Conservation (phyloP, 2,113 vertebrate genomes). For the Clarias macrocephalus region DNA sequence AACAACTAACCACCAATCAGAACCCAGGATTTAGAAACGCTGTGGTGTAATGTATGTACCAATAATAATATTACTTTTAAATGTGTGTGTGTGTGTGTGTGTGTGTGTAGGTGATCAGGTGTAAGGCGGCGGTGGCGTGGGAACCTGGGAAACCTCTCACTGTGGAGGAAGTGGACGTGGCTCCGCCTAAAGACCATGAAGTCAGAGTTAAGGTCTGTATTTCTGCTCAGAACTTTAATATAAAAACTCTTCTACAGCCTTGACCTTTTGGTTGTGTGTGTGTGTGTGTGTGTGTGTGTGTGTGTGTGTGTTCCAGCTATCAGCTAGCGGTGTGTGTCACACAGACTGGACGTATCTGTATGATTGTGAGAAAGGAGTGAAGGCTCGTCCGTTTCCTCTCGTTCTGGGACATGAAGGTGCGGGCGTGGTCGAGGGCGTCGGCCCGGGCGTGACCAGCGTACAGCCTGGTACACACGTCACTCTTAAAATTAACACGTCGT, state of each 20-base stretch:
- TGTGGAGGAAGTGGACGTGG: slow-evolving; percentile 68
- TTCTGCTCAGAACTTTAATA: background rate
- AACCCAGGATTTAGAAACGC: too few relatives aligned
- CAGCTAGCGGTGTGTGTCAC: slow-evolving; percentile 77
- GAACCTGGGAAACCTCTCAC: slow-evolving; percentile 57
- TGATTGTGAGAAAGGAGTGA: slow-evolving; percentile 53
- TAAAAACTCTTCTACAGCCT: background rate
- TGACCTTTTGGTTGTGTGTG: background rate
- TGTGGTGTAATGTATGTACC: too few relatives aligned
- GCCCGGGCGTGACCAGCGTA: slow-evolving; percentile 79
- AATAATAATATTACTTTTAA: too few relatives aligned
- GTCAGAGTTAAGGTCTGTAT: slow-evolving; percentile 62
- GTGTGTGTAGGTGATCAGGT: slow-evolving; percentile 65
- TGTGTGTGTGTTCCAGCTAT: slow-evolving; percentile 61
- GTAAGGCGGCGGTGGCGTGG: slow-evolving; percentile 68
- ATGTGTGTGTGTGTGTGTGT: background rate
- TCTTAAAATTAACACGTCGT: background rate
- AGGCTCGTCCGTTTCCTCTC: slow-evolving; percentile 65
- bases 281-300: background rate
- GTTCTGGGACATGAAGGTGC: slow-evolving; percentile 77
- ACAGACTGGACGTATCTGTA: slow-evolving; percentile 72
- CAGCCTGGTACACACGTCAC: slow-evolving; percentile 70
- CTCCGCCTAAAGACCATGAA: slow-evolving; percentile 68
- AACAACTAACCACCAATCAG: background rate
- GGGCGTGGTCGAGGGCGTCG: slow-evolving; percentile 77